Evolutionary conservation across 2,888 invertebrate species (phyloP), one percentile per base, ranked within the genome.

Genomic region (Tolmerus cingulatus): DNA sequence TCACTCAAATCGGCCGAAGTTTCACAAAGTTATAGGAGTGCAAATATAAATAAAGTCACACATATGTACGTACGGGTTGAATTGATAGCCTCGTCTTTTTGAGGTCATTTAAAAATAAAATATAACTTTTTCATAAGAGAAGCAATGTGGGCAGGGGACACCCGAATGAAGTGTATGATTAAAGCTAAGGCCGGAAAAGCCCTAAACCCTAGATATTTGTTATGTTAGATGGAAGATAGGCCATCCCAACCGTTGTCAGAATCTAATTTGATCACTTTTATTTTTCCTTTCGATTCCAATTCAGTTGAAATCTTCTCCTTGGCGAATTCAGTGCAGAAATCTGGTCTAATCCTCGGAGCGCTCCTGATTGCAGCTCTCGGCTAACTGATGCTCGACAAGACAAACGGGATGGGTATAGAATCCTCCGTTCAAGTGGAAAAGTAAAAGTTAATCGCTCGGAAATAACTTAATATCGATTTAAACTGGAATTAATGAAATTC

Each of bases 401-500:
- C 30, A 34, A 51, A 55, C 79, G 86, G 74, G 87, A 87, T 87
- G 76, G 37, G 40, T 27, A 89, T 87, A 89, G 87, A 86, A 88
- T 88, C 88, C 87, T 87, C 87, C 88, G 85, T 88, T 87, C 88
- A 89, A 89, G 89, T 89, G 87, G 87, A 88, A 89, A 90, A 90
- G 89, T 89, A 89, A 88, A 89, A 90, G 85, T 90, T 89, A 89
- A 89, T 90, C 90, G 89, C 79, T 89, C 88, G 90, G 90, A 90
- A 90, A 89, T 90, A 90, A 89, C 88, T 89, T 90, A 89, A 90
- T 89, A 88, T 88, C 88, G 87, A 88, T 88, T 88, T 88, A 87
- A 88, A 88, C 85, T 87, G 88, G 88, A 88, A 88, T 88, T 88
- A 88, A 88, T 88, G 88, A 88, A 88, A 88, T 88, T 87, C 78